Conservation (phyloP, 1,140 invertebrate genomes). For the Hypsibius dujardini region DNA sequence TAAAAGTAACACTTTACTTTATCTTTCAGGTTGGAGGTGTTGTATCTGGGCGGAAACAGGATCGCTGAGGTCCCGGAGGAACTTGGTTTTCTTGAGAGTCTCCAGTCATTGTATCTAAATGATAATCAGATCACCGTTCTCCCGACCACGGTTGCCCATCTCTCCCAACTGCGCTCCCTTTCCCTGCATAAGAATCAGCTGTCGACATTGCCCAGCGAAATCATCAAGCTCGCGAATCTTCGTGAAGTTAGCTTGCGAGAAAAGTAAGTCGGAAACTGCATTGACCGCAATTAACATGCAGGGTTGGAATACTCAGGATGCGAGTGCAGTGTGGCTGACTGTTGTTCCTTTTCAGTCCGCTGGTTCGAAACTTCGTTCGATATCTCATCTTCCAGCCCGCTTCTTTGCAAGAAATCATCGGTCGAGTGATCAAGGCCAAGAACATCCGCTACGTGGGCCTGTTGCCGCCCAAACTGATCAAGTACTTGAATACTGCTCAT, state of each 20-base stretch:
- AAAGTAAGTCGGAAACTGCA: too few relatives aligned
- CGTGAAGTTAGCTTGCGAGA: constrained; percentile 46
- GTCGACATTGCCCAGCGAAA: constrained; percentile 74
- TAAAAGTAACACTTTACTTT: too few relatives aligned
- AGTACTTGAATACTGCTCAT: constrained; percentile 66
- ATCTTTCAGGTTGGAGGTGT: constrained; percentile 53
- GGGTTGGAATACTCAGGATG: too few relatives aligned
- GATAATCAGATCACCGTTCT: constrained; percentile 73
- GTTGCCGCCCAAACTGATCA: constrained; percentile 50
- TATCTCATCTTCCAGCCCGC: constrained; percentile 76
- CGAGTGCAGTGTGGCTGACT: too few relatives aligned
- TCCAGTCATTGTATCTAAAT: constrained; percentile 71
- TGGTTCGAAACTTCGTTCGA: constrained; percentile 78
- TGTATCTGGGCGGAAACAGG: constrained; percentile 80
- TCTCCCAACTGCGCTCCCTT: constrained; percentile 66
- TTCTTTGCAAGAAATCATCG: constrained; percentile 67
- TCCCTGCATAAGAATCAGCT: constrained; percentile 76
- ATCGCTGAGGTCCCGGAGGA: constrained; percentile 67
- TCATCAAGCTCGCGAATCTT: constrained; percentile 67
- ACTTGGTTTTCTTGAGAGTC: constrained; percentile 53
- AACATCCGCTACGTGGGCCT: constrained; percentile 49
- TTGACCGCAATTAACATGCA: too few relatives aligned
- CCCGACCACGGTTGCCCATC: constrained; percentile 62
- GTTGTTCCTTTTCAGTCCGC: constrained; percentile 46
- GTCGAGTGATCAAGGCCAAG: constrained; percentile 59